Percentiles rank a stretch among this genome's conserved stretches.
Evolutionary conservation across 1,140 invertebrate species (phyloP).

Genomic region (Achroia grisella): DNA sequence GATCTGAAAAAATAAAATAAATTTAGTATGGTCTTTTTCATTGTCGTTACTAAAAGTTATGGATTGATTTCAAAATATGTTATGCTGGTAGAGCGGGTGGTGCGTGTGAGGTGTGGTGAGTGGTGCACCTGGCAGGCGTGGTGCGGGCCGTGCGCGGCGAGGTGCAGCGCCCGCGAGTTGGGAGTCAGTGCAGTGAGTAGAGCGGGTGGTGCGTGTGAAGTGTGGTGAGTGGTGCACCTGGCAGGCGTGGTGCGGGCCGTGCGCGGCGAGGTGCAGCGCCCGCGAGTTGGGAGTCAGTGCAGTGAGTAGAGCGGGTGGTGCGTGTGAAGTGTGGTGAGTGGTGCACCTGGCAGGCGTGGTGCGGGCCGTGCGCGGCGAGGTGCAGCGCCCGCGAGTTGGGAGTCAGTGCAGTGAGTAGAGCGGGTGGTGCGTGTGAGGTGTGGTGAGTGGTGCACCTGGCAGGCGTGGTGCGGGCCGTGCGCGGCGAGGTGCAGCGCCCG

Average conservation of each 20-base stretch:
- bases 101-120: no score
- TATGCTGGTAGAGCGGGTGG: no score
- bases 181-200: no score
- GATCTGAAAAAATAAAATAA: slow-evolving; percentile 51
- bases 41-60: neutral
- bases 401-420: no score
- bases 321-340: no score
- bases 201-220: no score
- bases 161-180: slow-evolving; percentile 38
- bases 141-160: slow-evolving; percentile 53
- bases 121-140: slow-evolving; percentile 29
- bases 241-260: slow-evolving; percentile 38
- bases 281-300: slow-evolving; percentile 25
- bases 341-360: slow-evolving; percentile 31
- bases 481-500: slow-evolving; percentile 55
- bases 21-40: no score
- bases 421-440: no score
- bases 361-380: slow-evolving; percentile 52
- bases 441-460: no score
- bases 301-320: no score
- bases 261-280: slow-evolving; percentile 57
- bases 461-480: slow-evolving; percentile 40
- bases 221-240: no score
- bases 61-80: no score
- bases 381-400: slow-evolving; percentile 37